These are phyloP conservation scores for Coreius guichenoti DNA, from an alignment of 2,797 vertebrate species.

Conservation along the genomic window DNA sequence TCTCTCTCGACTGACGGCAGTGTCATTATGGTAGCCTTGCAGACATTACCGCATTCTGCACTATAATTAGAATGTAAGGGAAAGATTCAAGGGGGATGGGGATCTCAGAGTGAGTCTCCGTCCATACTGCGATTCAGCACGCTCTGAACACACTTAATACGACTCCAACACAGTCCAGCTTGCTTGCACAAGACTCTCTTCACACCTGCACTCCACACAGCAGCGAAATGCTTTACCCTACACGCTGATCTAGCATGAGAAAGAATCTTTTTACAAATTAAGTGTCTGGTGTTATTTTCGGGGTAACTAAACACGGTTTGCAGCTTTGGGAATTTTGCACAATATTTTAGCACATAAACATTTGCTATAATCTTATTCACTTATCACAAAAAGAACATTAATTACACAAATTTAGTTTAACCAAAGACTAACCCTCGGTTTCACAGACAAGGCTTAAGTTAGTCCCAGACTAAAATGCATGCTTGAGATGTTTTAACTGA, in stretches of 20 bases:
- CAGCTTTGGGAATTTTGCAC: neutral
- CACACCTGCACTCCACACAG: constrained; percentile 8
- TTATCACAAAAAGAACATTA: neutral
- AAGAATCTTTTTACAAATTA: neutral
- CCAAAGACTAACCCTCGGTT: neutral
- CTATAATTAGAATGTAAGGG: constrained; percentile 54
- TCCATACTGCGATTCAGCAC: constrained; percentile 1
- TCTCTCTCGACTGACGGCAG: constrained; percentile 5
- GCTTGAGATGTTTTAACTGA: no score
- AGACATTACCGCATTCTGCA: constrained; percentile 59
- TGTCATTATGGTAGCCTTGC: constrained; percentile 39
- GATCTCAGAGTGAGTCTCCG: constrained; percentile 34
- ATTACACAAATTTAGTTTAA: neutral
- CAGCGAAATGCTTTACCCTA: neutral
- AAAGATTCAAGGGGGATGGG: constrained; percentile 28
- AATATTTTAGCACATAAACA: neutral
- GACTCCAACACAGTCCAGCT: constrained; percentile 2
- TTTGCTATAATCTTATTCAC: neutral
- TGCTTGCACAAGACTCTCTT: constrained; percentile 6
- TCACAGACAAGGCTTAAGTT: no score
- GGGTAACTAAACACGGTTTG: neutral
- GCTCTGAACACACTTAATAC: constrained; percentile 19
- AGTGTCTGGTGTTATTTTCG: neutral
- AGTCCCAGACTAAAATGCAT: no score
- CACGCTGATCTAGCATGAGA: neutral